Evolutionary conservation across 2,797 vertebrate genomes (phyloP), one percentile per base, ranked within the genome.

Genomic region (Lagocephalus sceleratus): DNA sequence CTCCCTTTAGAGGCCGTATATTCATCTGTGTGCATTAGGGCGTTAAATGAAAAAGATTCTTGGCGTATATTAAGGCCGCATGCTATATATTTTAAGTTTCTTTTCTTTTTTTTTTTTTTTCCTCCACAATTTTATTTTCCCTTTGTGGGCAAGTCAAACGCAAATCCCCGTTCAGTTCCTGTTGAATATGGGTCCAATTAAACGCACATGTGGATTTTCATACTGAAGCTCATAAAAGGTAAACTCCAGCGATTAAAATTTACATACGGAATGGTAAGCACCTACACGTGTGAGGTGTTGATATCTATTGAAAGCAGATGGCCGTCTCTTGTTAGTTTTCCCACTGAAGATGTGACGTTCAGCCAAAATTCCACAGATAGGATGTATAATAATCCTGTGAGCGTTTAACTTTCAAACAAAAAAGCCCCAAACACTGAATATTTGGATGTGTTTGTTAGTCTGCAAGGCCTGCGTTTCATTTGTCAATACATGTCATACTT

Each of bases 181-280:
- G 57, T 63, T 76, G 66, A 87, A 89, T 81, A 79, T 87, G 85
- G 76, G 67, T 75, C 80, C 83, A 88, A 90, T 92, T 89, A 90
- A 88, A 86, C 71, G 81, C 89, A 91, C 75, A 77, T 90, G 89
- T 86, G 83, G 75, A 75, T 82, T 84, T 88, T 87, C 78, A 86
- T 83, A 87, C 83, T 57, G 72, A 78, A 76, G 63, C 81, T 76
- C 81, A 73, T 85, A 85, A 86, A 86, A 85, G 85, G 81, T 84
- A 75, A 84, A 83, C 59, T 62, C 54, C 21, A 43, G 60, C 56
- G 54, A 87, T 88, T 83, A 85, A 81, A 85, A 86, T 88, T 85
- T 87, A 77, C 85, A 87, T 85, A 77, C 81, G 82, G 81, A 86
- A 85, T 84, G 77, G 77, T 73, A 68, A 85, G 79, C 51, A 69